These are phyloP conservation scores for Psilopsiagon aurifrons DNA, from an alignment of 2,113 vertebrate species.

Conservation along the genomic window DNA sequence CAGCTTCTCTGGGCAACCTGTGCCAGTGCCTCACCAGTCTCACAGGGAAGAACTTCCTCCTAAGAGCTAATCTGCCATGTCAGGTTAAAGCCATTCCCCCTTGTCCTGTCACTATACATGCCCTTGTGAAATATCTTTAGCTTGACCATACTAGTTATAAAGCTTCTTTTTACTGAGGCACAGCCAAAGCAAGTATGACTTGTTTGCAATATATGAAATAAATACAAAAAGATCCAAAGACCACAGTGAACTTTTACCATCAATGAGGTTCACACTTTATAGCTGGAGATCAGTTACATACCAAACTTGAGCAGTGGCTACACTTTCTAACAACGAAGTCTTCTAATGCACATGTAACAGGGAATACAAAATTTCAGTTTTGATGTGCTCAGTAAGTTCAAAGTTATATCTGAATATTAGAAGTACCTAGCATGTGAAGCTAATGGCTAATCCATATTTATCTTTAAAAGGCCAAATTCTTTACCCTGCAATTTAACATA, in stretches of 20 bases:
- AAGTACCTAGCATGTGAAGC: background rate
- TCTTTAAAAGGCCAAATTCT: background rate
- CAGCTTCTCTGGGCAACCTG: background rate
- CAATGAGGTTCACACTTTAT: background rate
- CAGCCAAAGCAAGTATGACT: background rate
- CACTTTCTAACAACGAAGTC: background rate
- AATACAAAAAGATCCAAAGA: background rate
- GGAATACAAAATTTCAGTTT: background rate
- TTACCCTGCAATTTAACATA: background rate
- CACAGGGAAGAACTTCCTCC: background rate
- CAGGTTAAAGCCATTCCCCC: background rate
- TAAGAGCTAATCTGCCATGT: background rate
- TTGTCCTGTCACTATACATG: background rate
- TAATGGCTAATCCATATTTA: background rate
- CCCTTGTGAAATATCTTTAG: background rate
- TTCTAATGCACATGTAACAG: background rate
- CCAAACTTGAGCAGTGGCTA: background rate
- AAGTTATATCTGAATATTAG: background rate
- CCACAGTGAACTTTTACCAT: background rate
- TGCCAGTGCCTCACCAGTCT: background rate
- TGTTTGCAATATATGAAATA: background rate
- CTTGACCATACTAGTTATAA: background rate
- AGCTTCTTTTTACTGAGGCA: background rate
- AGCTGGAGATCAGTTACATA: background rate
- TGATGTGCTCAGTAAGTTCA: background rate